Base-by-base conservation (phyloP, 2,888 invertebrate species). In the Chrysolina americana region DNA sequence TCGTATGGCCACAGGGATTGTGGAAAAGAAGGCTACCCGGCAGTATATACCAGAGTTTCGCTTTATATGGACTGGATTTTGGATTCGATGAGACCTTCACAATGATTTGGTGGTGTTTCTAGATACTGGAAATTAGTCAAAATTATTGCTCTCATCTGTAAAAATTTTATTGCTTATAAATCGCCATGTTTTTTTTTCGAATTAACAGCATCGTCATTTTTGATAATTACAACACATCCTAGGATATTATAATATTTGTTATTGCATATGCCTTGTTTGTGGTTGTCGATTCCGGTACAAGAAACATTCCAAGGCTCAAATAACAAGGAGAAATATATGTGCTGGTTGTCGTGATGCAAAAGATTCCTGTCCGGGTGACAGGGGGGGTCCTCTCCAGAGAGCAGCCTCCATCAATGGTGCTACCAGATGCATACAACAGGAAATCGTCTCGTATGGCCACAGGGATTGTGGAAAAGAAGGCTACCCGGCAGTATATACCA, bases 401-500 rank as follows among this genome's bases (percentile, higher is more conserved):
- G 87, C 88, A 0, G 88, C 88, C 0, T 84, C 85, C 0, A 80
- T 85, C 0, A 84, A 84, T 21, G 81, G 80, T 1, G 89, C 78
- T 10, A 73, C 86, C 6, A 88, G 90, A 53, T 90, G 71, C 28
- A 23, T 74, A 47, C 74, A 76, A 64, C 41, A 53, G 65, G 90
- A 90, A 19, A 84, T 90, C 56, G 90, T 91, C 0, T 91, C 91
- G 0, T 89, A 90, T 80, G 91, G 91, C 50, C 86, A 87, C 10
- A 81, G 73, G 72, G 72, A 70, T 53, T 89, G 88, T 77, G 89
- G 89, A 64, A 84, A 84, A 3, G 87, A 89, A n/a, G 90, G 90
- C 1, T 91, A 91, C 89, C 94, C 94, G 0, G 94, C 92, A 0
- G 92, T 94, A 1, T 94, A 94, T 85, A 94, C 93, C 0, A 89